These are phyloP conservation scores for Petroica traversi DNA, from an alignment of 2,113 vertebrate genomes.

Conservation along the genomic window DNA sequence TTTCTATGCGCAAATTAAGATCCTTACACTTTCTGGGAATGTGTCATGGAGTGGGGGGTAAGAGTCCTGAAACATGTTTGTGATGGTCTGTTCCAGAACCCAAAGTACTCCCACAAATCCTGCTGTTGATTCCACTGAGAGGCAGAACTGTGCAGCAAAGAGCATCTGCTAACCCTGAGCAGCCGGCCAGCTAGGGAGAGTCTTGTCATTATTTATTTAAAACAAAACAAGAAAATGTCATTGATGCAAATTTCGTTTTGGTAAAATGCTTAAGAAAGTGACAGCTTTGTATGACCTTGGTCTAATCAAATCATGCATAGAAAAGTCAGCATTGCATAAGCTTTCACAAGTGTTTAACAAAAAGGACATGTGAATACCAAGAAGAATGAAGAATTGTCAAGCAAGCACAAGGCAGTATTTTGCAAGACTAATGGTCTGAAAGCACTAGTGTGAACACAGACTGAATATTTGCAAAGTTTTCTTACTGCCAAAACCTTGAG, in stretches of 20 bases:
- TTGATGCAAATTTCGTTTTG: not conserved
- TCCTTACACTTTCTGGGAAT: not conserved
- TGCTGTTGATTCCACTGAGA: not conserved
- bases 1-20: not conserved
- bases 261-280: not conserved
- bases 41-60: not conserved
- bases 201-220: conserved; percentile 10
- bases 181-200: not conserved
- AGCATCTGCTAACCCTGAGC: not conserved
- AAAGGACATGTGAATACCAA: not conserved
- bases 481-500: not conserved
- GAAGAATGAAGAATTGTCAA: not conserved
- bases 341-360: not conserved
- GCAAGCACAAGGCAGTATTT: not conserved
- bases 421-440: not conserved
- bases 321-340: not conserved
- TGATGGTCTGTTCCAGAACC: not conserved
- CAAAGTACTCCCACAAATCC: not conserved
- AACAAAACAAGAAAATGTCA: not conserved
- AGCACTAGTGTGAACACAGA: not conserved
- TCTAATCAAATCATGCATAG: not conserved
- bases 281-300: not conserved
- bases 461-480: not conserved
- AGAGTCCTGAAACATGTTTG: not conserved
- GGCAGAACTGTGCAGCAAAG: not conserved